Evolutionary conservation across 2,797 vertebrate species (phyloP), one percentile per base, ranked within the genome.

Genomic region (Lindbergichthys nudifrons): DNA sequence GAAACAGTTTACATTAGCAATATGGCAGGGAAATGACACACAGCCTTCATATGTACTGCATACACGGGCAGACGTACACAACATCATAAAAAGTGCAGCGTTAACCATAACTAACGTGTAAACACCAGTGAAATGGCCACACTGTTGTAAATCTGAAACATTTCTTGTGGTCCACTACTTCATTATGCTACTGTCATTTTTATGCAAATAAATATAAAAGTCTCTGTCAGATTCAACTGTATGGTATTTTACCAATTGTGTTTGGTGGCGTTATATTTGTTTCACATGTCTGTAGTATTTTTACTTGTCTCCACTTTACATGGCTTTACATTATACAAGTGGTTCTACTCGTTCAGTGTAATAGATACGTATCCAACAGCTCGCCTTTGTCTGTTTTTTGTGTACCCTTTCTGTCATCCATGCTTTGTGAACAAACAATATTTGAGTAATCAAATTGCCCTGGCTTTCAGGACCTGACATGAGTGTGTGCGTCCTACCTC

Each of bases 401-500:
- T 23, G 10, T 6, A 41, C 5, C 0, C 19, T 65, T 39, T 53
- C 46, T 53, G 4, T 30, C 9, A 53, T 61, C 21, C 21, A 48
- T 39, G 10, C 4, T 62, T 0, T 10, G 21, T 43, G 61, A 53
- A 21, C 23, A 69, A 62, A 67, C 19, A 10, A 7, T 4, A 21
- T 62, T 46, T 60, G 21, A 72, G 58, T 51, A 32, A 80, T 77
- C 32, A 58, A 61, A 74, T 42, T 5, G 8, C 14, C 6, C 1
- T 0, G 10, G 41, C 3, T 32, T 23, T 42, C 58, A 70, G 46
- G 43, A 56, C 18, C 18, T 19, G 41, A 16, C 53, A 26, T 0
- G 0, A 12, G 3, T 1, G 15, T n/a, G 7, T 13, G 42, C 11
- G 1, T 70, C 75, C 18, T 78, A 98, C 98, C 97, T 93, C 87